phyloP scores from a whole-genome alignment of 2,888 invertebrate species.

The Vannuccia rotundouncinata region DNA sequence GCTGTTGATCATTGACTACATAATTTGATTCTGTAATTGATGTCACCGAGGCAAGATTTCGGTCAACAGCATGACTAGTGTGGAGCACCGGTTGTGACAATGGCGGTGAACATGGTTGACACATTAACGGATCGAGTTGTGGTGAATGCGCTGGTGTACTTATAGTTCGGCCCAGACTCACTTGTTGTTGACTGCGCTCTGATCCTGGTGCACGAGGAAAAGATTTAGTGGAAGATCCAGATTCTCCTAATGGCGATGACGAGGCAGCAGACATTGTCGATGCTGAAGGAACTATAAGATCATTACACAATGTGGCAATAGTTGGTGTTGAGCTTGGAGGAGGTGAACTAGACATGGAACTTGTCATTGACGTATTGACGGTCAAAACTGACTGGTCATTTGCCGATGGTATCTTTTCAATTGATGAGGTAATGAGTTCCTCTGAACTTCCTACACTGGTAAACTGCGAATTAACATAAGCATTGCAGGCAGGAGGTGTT shows the following conservation, averaged over 20 bases:
- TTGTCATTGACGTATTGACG: neutral
- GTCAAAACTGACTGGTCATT: neutral
- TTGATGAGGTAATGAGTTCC: too few species aligned
- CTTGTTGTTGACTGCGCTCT: slow-evolving; percentile 31
- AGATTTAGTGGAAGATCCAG: slow-evolving; percentile 22
- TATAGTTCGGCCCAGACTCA: neutral
- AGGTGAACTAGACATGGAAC: neutral
- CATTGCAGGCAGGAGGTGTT: neutral
- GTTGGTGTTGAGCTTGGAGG: neutral
- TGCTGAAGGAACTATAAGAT: neutral
- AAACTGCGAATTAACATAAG: neutral
- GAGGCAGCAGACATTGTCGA: neutral
- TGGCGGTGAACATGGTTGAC: neutral
- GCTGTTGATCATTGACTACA: neutral
- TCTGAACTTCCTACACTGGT: neutral
- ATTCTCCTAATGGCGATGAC: neutral
- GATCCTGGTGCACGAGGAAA: slow-evolving; percentile 37
- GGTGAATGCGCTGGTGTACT: slow-evolving; percentile 32
- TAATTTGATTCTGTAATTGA: neutral
- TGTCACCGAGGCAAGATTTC: neutral
- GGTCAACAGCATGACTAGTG: neutral
- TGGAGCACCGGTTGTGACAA: too few species aligned
- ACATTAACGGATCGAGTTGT: slow-evolving; percentile 7
- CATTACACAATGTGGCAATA: neutral
- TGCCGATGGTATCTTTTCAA: neutral